These are phyloP conservation scores for Palythoa caribaeorum DNA, from an alignment of 92 coral and sea anemone species.

Conservation along the genomic window DNA sequence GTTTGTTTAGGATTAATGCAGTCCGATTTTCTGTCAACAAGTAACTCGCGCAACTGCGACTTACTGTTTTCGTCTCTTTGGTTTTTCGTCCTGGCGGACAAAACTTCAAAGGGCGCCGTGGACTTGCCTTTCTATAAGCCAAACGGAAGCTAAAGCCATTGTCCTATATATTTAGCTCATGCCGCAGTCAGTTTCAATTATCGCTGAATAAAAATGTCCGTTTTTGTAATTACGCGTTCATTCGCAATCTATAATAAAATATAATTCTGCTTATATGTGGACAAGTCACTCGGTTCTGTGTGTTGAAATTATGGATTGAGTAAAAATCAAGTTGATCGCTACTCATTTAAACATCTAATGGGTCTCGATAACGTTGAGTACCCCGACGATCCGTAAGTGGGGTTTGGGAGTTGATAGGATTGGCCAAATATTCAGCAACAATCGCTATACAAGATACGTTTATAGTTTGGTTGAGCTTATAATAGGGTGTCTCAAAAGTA, in stretches of 20 bases:
- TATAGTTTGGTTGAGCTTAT: neutral
- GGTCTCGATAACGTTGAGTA: neutral
- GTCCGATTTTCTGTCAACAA: neutral
- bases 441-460: neutral
- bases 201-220: neutral
- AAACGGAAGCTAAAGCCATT: neutral
- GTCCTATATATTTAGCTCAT: neutral
- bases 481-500: constrained; percentile 1
- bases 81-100: constrained; percentile 3
- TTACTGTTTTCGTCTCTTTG: neutral
- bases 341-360: constrained; percentile 6
- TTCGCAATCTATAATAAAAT: constrained; percentile 20
- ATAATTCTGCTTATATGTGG: constrained; percentile 17
- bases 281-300: constrained; percentile 26
- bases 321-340: constrained; percentile 9
- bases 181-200: neutral
- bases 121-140: too few species aligned
- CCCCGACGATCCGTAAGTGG: neutral
- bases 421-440: neutral
- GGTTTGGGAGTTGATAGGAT: neutral
- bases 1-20: neutral
- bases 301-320: constrained; percentile 35
- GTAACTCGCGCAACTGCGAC: neutral
- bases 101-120: neutral
- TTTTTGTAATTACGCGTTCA: neutral